These are phyloP conservation scores for Tortricodes alternella DNA, from an alignment of 2,888 invertebrate genomes.

Conservation along the genomic window DNA sequence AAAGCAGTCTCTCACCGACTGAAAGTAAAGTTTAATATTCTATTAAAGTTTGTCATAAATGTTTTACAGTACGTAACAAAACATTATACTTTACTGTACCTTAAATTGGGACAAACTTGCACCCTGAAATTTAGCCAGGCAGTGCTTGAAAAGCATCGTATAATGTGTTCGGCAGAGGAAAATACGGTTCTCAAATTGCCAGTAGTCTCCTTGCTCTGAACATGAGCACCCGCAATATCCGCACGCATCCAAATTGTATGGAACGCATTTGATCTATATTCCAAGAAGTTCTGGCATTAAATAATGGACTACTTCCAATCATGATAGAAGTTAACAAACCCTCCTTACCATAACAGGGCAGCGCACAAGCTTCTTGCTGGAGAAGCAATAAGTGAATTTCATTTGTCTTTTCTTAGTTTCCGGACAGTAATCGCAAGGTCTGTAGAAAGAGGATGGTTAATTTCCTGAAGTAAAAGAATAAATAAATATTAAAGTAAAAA, in stretches of 20 bases:
- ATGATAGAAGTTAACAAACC: not conserved
- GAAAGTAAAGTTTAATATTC: constrained; percentile 34
- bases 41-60: not conserved
- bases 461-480: not conserved
- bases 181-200: constrained; percentile 77
- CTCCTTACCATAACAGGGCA: constrained; percentile 66
- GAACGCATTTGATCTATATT: constrained; percentile 76
- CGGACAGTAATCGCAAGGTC: constrained; percentile 71
- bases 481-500: not conserved
- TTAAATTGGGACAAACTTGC: constrained; percentile 70
- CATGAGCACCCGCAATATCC: constrained; percentile 71
- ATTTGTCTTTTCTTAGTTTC: constrained; percentile 61
- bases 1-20: constrained; percentile 79
- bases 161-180: constrained; percentile 75
- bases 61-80: not conserved
- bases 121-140: constrained; percentile 70
- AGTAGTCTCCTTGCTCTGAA: constrained; percentile 82
- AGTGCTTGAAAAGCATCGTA: constrained; percentile 61
- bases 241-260: constrained; percentile 74
- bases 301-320: too few relatives aligned
- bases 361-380: constrained; percentile 61
- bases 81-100: constrained; percentile 45
- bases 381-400: constrained; percentile 70
- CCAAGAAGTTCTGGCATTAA: not conserved
- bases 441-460: constrained; percentile 39